phyloP scores from a whole-genome alignment of 2,113 vertebrate genomes.

The Fregetta grallaria region DNA sequence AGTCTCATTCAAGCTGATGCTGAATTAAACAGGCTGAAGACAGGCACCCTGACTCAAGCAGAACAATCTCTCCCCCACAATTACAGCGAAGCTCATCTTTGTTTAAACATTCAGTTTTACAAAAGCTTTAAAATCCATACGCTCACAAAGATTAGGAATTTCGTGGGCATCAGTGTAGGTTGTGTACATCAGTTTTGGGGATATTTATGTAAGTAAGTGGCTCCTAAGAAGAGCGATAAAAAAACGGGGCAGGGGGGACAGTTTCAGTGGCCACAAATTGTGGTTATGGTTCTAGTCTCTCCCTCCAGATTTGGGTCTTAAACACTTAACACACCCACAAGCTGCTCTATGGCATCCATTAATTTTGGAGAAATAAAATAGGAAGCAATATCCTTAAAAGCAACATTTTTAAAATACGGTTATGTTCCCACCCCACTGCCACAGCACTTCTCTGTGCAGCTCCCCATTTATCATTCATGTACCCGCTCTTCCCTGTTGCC shows the following conservation, averaged over 20 bases:
- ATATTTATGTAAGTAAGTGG: not conserved
- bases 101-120: not conserved
- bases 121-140: not conserved
- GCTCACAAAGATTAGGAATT: not conserved
- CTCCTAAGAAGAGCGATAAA: not conserved
- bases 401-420: not conserved
- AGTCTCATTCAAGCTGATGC: not conserved
- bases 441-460: not conserved
- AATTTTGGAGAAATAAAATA: not conserved
- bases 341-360: not conserved
- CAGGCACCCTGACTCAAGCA: not conserved
- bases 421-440: not conserved
- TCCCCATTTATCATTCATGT: not conserved
- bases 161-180: not conserved
- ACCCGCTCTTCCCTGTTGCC: not conserved
- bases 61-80: not conserved
- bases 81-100: not conserved
- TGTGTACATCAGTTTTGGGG: not conserved
- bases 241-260: not conserved
- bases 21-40: conserved; percentile 32
- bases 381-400: not conserved
- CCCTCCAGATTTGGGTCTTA: not conserved
- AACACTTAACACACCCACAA: not conserved
- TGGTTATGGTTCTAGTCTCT: not conserved
- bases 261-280: not conserved